Conservation (phyloP, 2,888 invertebrate species). For the Lasioglossum vierecki region DNA sequence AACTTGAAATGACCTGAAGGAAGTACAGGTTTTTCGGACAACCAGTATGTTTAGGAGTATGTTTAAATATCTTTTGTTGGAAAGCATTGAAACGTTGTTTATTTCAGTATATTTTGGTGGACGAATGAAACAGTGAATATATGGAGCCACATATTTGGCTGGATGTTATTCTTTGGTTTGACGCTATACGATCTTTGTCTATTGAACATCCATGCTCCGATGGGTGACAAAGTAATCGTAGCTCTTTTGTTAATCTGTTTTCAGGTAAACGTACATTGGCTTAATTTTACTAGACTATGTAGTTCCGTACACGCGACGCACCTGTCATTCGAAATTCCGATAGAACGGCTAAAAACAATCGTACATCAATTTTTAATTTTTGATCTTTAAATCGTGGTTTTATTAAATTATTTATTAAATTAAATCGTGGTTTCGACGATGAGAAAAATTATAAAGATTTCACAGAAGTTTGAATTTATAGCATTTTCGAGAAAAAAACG, state of each 20-base stretch:
- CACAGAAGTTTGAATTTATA: neutral
- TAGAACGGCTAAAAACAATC: neutral
- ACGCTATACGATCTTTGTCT: constrained; percentile 93
- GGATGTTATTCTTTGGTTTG: constrained; percentile 92
- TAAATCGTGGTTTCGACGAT: neutral
- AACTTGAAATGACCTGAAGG: no score
- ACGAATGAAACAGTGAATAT: constrained; percentile 99
- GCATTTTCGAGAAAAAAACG: no score
- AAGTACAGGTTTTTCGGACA: no score
- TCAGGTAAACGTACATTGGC: constrained; percentile 86
- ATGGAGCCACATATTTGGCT: constrained; percentile 97
- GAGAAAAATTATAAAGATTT: neutral
- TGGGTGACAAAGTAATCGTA: constrained; percentile 93
- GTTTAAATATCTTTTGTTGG: neutral
- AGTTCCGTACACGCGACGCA: no score
- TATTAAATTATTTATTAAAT: no score
- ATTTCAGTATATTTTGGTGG: constrained; percentile 95
- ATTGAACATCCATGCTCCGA: constrained; percentile 91
- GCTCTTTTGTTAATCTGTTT: constrained; percentile 93
- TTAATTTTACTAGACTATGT: neutral
- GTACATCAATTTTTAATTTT: neutral
- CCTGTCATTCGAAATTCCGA: no score
- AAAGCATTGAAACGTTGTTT: neutral
- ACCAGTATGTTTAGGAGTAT: neutral
- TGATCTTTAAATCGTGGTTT: neutral